Evolutionary conservation across 1,140 invertebrate genomes (phyloP), one percentile per base, ranked within the genome.

Genomic region (Conus betulinus): DNA sequence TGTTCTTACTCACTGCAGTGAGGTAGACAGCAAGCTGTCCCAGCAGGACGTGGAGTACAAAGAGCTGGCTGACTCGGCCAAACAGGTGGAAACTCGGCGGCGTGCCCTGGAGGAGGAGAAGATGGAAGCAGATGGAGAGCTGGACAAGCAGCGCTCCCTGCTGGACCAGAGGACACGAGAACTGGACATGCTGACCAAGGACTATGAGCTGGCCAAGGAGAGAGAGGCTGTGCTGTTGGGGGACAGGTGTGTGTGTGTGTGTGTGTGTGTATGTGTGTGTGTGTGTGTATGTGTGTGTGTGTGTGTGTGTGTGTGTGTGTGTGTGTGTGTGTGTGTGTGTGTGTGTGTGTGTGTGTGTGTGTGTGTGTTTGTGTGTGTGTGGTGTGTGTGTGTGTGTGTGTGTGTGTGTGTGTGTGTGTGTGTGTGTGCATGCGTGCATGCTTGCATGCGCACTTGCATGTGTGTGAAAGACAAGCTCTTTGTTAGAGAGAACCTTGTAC

Each of bases 161-260:
- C 89, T 93, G 39, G 91, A 92, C 79, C 92, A 95, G 52, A 93
- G 92, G 87, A 93, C 95, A 86, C 89, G 91, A 60, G 92, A 94
- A 63, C 91, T 94, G 60, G 92, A 93, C 60, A 88, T 91, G 86
- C 90, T 94, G 76, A 91, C 91, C 88, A 95, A 94, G 88, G 93
- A 94, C 84, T 94, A 89, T 89, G 94, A 95, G 84, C 91, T 92
- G 84, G 93, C 93, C 13, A 95, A 95, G 86, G 94, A 95, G 82
- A 93, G 92, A 85, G 94, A 95, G 85, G 93, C 93, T 53, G 92
- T 93, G 25, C 89, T 95, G 13, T 91, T 93, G 87, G 94, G 92
- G 63, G 95, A 95, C 90, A 95, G 93, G 95, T 95, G 86, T 81
- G 91, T 82, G n/a, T 11, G n/a, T 23, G n/a, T 51, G 20, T 15